phyloP scores from a whole-genome alignment of 2,888 invertebrate species.

The Escarpia spicata region DNA sequence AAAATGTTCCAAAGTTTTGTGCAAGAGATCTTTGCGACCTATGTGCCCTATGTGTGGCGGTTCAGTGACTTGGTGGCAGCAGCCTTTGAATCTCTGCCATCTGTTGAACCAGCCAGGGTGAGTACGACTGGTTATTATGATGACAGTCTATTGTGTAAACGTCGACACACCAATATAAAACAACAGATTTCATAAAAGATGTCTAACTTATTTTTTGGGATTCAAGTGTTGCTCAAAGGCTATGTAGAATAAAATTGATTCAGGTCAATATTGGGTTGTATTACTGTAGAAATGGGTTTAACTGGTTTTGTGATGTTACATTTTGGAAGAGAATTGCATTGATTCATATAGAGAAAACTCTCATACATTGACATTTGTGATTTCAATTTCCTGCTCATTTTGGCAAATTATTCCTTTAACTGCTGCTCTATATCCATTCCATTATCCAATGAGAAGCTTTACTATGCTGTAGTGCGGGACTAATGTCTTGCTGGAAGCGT shows the following conservation, averaged over 20 bases:
- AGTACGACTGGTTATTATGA: neutral
- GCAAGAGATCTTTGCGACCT: slow-evolving; percentile 29
- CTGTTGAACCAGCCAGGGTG: slow-evolving; percentile 26
- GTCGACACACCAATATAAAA: neutral
- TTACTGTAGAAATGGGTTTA: neutral
- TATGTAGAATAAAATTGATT: neutral
- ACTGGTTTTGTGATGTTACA: neutral
- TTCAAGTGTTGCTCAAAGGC: neutral
- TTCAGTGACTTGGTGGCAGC: slow-evolving; percentile 30
- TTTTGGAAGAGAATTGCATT: neutral
- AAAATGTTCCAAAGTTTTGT: slow-evolving; percentile 7
- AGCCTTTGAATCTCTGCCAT: slow-evolving; percentile 28
- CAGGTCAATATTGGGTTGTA: neutral
- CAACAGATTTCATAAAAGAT: neutral
- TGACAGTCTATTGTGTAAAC: neutral
- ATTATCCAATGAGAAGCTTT: neutral
- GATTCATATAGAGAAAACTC: neutral
- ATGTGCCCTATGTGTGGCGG: slow-evolving; percentile 30
- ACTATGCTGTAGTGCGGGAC: neutral
- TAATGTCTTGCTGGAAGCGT: slow-evolving; percentile 81
- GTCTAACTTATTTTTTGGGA: neutral
- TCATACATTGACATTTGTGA: neutral
- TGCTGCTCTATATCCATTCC: neutral
- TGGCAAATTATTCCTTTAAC: neutral
- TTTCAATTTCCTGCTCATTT: neutral